A percentile compares a stretch with the other conserved stretches of the same genome.
Evolutionary conservation across 1,140 invertebrate species (phyloP).

Genomic region (Thalassaphorura encarpata): DNA sequence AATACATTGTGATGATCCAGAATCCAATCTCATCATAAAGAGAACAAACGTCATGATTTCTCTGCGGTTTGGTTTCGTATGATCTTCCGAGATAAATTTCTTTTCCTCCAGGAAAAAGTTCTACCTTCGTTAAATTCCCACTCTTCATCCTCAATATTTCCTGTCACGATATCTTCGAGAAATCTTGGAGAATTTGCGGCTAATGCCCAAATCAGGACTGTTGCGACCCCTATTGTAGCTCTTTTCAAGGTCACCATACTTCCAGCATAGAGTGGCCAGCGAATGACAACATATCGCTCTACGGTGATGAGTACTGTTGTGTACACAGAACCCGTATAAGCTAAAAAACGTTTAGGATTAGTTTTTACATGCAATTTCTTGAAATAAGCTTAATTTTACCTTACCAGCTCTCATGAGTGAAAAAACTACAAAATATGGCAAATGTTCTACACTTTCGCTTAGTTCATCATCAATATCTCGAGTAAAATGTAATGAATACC

Average conservation of each 20-base stretch:
- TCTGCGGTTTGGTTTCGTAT: conserved; percentile 36
- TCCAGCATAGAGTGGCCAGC: conserved; percentile 76
- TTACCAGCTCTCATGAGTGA: no score
- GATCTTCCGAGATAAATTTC: conserved; percentile 61
- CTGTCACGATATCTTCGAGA: no score
- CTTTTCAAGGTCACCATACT: conserved; percentile 82
- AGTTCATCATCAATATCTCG: no score
- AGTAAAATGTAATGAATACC: no score
- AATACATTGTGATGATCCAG: conserved; percentile 84
- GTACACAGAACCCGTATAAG: conserved; percentile 80
- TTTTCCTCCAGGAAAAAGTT: no score
- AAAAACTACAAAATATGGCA: no score
- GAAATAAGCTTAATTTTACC: no score
- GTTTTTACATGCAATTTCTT: no score
- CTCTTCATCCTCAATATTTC: no score
- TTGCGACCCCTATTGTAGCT: conserved; percentile 69
- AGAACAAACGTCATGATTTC: conserved; percentile 56
- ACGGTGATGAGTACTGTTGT: conserved; percentile 87
- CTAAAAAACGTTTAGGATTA: no score
- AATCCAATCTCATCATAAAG: conserved; percentile 83
- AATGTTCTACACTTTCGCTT: no score
- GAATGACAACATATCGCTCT: conserved; percentile 91
- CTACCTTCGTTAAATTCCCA: no score
- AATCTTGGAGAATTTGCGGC: conserved; percentile 74
- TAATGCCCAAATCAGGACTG: conserved; percentile 66